phyloP scores from a whole-genome alignment of 1,140 invertebrate genomes.

The Tetramorium simillimum region DNA sequence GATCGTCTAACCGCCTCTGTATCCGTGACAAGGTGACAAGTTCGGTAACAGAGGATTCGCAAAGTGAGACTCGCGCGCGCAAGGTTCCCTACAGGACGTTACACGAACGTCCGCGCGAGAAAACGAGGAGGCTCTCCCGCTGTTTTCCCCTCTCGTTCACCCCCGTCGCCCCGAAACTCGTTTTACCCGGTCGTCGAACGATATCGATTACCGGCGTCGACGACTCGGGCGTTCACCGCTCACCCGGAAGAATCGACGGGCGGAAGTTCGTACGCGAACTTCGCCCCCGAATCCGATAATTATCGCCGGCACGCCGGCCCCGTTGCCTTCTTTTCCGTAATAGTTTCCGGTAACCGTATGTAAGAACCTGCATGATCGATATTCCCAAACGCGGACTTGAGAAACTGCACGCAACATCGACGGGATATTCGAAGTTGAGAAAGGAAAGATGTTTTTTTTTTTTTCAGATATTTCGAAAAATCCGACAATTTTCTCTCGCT shows the following conservation, averaged over 20 bases:
- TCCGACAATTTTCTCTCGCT: not conserved
- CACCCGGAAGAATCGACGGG: conserved; percentile 51
- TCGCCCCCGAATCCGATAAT: conserved; percentile 21
- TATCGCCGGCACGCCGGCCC: conserved; percentile 11
- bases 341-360: conserved; percentile 7
- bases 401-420: not conserved
- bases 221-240: conserved; percentile 67
- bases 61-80: conserved; percentile 77
- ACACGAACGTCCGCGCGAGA: conserved; percentile 62
- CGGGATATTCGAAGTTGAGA: not conserved
- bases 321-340: conserved; percentile 24
- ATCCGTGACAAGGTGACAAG: conserved; percentile 61
- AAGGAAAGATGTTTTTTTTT: too few species aligned
- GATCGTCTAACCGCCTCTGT: conserved; percentile 15
- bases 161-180: conserved; percentile 57
- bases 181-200: conserved; percentile 62
- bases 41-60: conserved; percentile 69
- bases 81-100: conserved; percentile 75
- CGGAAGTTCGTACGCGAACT: conserved; percentile 43
- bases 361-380: conserved; percentile 1
- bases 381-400: not conserved
- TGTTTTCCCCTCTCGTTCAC: conserved; percentile 36
- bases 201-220: conserved; percentile 70
- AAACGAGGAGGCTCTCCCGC: conserved; percentile 34
- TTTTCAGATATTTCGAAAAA: not conserved